Evolutionary conservation across 1,140 invertebrate species (phyloP).

Genomic region (Diorhabda elongata): DNA sequence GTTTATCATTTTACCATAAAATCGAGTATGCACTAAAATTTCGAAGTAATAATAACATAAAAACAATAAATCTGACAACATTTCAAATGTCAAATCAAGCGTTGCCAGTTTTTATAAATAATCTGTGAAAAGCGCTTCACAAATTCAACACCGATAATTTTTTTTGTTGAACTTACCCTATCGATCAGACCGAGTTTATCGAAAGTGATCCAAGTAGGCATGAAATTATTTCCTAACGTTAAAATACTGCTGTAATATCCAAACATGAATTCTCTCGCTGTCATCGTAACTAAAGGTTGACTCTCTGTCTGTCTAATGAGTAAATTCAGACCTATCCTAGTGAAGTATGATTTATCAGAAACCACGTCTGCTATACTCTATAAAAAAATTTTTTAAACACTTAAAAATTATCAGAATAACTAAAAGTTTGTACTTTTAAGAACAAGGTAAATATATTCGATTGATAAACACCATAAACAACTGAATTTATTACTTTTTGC

Average conservation of each 20-base stretch:
- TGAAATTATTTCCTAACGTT: constrained; percentile 69
- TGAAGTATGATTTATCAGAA: constrained; percentile 57
- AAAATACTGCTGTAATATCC: constrained; percentile 69
- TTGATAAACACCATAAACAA: too few species aligned
- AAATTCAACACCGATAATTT: background rate
- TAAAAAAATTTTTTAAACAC: constrained; percentile 6
- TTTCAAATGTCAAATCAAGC: too few species aligned
- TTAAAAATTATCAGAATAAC: too few species aligned
- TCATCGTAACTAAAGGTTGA: constrained; percentile 68
- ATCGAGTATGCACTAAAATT: too few species aligned
- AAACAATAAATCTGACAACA: too few species aligned
- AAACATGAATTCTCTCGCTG: constrained; percentile 80
- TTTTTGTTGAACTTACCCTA: constrained; percentile 55
- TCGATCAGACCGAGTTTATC: constrained; percentile 79
- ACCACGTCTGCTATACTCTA: constrained; percentile 77
- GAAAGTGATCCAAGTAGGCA: constrained; percentile 77
- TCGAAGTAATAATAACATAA: too few species aligned
- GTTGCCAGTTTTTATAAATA: too few species aligned
- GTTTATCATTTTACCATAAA: too few species aligned
- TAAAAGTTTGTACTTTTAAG: too few species aligned
- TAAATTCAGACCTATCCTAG: constrained; percentile 63
- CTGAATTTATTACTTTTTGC: too few species aligned
- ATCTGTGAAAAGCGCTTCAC: too few species aligned
- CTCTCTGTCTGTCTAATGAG: constrained; percentile 63
- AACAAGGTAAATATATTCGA: too few species aligned